Percentiles rank a stretch among this genome's conserved stretches.
phyloP scores from a whole-genome alignment of 2,797 vertebrate genomes.

The Amniataba percoides region DNA sequence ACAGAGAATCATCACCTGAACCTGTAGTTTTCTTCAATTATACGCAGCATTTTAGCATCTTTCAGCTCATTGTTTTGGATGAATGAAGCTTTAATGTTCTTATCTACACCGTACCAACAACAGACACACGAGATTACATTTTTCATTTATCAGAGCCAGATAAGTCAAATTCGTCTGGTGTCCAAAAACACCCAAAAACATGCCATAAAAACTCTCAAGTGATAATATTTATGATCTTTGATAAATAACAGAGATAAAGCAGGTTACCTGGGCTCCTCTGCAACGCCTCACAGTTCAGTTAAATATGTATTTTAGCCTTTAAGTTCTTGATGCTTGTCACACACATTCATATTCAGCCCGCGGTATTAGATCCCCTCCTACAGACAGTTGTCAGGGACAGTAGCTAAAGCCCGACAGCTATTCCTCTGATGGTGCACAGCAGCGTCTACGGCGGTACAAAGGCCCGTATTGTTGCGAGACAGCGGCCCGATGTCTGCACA shows the following conservation, averaged over 20 bases:
- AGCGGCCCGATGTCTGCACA: constrained; percentile 15
- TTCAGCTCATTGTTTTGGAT: neutral
- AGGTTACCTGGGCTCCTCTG: neutral
- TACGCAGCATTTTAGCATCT: neutral
- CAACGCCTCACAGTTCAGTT: neutral
- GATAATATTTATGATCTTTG: neutral
- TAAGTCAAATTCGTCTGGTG: no score
- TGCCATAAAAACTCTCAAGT: neutral
- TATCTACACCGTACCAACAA: neutral
- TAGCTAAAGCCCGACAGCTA: constrained; percentile 9
- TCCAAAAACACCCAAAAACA: neutral
- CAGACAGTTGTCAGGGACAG: constrained; percentile 48
- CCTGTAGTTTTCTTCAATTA: neutral
- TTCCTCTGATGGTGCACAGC: constrained; percentile 33
- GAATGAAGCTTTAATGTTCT: no score
- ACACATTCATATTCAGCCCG: constrained; percentile 10
- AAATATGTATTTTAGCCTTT: neutral
- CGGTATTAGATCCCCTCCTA: constrained; percentile 39
- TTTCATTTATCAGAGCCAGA: neutral
- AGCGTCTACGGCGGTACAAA: constrained; percentile 2
- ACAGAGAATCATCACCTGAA: neutral
- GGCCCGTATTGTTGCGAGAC: constrained; percentile 13
- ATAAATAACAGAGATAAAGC: neutral
- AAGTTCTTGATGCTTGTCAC: neutral
- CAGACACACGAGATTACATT: no score